Conservation (phyloP, 2,797 vertebrate genomes). For the Rhincodon typus region DNA sequence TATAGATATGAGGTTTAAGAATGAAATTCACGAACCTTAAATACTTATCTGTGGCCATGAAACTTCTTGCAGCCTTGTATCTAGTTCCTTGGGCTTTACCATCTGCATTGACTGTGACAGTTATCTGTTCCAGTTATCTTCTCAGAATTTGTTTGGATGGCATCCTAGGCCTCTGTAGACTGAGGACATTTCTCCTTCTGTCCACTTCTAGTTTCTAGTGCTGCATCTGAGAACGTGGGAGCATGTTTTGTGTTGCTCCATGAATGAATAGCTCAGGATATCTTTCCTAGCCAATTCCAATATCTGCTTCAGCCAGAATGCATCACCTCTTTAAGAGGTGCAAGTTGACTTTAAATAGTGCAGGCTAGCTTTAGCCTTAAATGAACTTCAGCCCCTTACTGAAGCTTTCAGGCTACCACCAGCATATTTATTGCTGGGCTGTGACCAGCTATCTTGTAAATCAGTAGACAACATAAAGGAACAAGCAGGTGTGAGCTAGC, state of each 20-base stretch:
- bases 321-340: background rate
- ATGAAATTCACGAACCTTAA: background rate
- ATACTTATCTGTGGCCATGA: background rate
- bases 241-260: background rate
- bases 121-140: background rate
- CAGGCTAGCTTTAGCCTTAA: background rate
- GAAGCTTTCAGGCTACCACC: background rate
- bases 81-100: background rate
- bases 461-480: background rate
- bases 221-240: background rate
- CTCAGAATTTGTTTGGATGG: background rate
- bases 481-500: background rate
- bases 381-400: background rate
- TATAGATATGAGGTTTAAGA: background rate
- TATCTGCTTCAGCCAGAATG: background rate
- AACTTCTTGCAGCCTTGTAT: background rate
- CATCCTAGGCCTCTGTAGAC: background rate
- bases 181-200: background rate
- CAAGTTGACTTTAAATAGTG: background rate
- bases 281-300: background rate
- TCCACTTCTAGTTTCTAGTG: background rate
- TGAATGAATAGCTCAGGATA: background rate
- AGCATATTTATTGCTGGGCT: background rate
- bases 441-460: background rate
- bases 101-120: background rate